Evolutionary conservation across 2,113 vertebrate species (phyloP).

Genomic region (Platysteira castanea): DNA sequence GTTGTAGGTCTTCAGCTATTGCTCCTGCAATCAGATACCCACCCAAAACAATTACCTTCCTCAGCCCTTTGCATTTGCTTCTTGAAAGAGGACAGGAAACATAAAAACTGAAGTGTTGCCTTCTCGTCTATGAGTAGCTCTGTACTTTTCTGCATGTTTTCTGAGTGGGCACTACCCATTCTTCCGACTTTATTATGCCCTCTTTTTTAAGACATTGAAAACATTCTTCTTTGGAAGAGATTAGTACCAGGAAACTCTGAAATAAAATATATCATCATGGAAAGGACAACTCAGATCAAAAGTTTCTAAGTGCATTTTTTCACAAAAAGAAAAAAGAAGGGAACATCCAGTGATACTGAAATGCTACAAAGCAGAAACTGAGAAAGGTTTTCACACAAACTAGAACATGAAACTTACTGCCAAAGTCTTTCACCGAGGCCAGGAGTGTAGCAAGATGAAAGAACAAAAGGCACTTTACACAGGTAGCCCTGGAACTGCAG

Average conservation of each 20-base stretch:
- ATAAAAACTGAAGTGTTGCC: neutral
- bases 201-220: neutral
- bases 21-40: neutral
- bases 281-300: neutral
- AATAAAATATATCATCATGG: neutral
- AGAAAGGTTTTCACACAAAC: conserved; percentile 6
- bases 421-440: neutral
- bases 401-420: neutral
- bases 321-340: neutral
- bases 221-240: neutral
- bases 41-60: neutral
- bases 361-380: neutral
- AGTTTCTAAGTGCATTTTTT: neutral
- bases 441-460: neutral
- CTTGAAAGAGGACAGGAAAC: neutral
- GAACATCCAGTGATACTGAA: neutral
- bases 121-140: neutral
- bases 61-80: neutral
- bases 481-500: neutral
- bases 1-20: neutral
- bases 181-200: neutral
- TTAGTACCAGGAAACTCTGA: neutral
- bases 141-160: neutral
- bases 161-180: neutral
- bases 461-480: neutral